These are phyloP conservation scores for Psix sp. DNA, from an alignment of 1,140 invertebrate genomes.

Conservation along the genomic window DNA sequence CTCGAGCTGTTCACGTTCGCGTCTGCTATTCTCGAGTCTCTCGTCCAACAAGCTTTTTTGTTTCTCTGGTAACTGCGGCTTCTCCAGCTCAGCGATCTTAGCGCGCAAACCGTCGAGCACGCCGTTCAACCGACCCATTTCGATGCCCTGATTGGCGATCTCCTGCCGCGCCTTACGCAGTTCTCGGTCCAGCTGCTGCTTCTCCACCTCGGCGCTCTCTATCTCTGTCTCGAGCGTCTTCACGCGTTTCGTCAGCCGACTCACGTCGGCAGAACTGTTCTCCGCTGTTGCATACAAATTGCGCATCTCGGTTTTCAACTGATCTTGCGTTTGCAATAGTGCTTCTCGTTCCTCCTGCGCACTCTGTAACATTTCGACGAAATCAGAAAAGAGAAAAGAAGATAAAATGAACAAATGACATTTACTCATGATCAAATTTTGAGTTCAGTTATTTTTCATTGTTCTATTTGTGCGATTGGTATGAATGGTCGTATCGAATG, in stretches of 20 bases:
- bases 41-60: slow-evolving; percentile 79
- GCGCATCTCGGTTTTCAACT: slow-evolving; percentile 83
- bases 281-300: slow-evolving; percentile 74
- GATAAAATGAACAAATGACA: background rate
- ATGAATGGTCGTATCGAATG: too few species aligned
- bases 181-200: slow-evolving; percentile 84
- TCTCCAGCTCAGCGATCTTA: slow-evolving; percentile 69
- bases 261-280: slow-evolving; percentile 79
- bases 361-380: too few species aligned
- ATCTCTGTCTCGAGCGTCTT: slow-evolving; percentile 83
- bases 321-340: slow-evolving; percentile 87
- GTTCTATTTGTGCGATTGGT: too few species aligned
- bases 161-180: slow-evolving; percentile 82
- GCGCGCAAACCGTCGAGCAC: slow-evolving; percentile 88
- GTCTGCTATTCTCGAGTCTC: slow-evolving; percentile 82
- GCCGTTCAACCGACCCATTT: slow-evolving; percentile 85
- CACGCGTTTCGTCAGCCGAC: slow-evolving; percentile 81
- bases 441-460: too few species aligned
- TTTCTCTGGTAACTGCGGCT: slow-evolving; percentile 68
- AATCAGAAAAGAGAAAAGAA: too few species aligned
- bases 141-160: slow-evolving; percentile 80
- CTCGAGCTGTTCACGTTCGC: slow-evolving; percentile 84
- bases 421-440: too few species aligned
- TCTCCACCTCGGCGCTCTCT: slow-evolving; percentile 84
- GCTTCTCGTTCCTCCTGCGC: slow-evolving; percentile 88